These are phyloP conservation scores for Notothenia coriiceps DNA, from an alignment of 2,113 vertebrate genomes.

Conservation along the genomic window DNA sequence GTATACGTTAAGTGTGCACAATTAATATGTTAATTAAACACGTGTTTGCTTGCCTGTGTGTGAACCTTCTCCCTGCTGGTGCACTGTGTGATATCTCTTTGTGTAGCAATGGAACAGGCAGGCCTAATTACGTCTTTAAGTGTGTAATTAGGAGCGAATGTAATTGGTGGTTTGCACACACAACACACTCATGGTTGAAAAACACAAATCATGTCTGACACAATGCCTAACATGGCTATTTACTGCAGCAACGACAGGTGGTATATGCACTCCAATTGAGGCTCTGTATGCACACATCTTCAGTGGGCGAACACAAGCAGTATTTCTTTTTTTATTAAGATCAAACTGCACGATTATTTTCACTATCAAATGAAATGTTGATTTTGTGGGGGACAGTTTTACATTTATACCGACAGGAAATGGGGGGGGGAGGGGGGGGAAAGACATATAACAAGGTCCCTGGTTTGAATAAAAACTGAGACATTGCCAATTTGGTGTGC, in stretches of 20 bases:
- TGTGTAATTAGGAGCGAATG: slow-evolving; percentile 77
- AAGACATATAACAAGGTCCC: neutral
- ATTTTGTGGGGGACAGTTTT: neutral
- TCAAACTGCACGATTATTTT: neutral
- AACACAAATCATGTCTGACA: slow-evolving; percentile 74
- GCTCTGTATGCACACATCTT: neutral
- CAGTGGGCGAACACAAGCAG: neutral
- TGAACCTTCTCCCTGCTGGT: slow-evolving; percentile 49
- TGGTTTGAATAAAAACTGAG: neutral
- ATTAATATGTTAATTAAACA: slow-evolving; percentile 58
- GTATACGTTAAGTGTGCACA: slow-evolving; percentile 41
- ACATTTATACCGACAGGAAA: neutral
- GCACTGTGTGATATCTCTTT: slow-evolving; percentile 62
- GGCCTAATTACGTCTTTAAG: slow-evolving; percentile 81
- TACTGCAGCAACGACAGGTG: slow-evolving; percentile 33
- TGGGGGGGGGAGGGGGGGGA: fast-evolving
- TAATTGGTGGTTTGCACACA: slow-evolving; percentile 79
- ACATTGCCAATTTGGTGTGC: neutral
- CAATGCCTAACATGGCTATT: slow-evolving; percentile 48
- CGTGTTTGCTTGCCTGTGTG: slow-evolving; percentile 27
- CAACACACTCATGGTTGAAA: slow-evolving; percentile 66
- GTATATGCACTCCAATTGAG: neutral
- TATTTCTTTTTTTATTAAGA: neutral
- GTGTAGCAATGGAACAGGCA: slow-evolving; percentile 71
- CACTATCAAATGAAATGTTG: neutral